A percentile compares a stretch with the other conserved stretches of the same genome.
These are phyloP conservation scores for Falco rusticolus DNA, from an alignment of 2,797 vertebrate genomes.

Conservation along the genomic window DNA sequence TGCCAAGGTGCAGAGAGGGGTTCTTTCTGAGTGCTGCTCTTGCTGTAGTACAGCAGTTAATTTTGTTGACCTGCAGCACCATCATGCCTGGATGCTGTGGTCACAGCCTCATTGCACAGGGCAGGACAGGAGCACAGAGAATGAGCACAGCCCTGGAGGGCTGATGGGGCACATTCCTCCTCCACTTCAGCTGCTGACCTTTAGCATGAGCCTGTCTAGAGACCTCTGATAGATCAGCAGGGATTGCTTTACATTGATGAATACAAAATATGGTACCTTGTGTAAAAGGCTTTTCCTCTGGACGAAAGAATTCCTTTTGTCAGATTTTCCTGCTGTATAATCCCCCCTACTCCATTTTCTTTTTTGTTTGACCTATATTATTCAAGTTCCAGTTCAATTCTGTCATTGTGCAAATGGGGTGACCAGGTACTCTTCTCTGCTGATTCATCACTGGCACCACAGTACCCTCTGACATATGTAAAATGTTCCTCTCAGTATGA, in stretches of 20 bases:
- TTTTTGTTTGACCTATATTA: slow-evolving; percentile 1
- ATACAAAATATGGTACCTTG: background rate
- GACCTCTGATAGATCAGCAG: background rate
- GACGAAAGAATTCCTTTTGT: background rate
- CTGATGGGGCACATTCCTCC: background rate
- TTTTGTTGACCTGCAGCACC: background rate
- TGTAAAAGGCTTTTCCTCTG: background rate
- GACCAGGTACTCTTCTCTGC: background rate
- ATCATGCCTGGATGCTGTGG: background rate
- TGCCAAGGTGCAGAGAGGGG: background rate
- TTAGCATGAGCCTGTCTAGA: background rate
- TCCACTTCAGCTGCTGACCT: background rate
- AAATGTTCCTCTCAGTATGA: background rate
- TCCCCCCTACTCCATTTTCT: background rate
- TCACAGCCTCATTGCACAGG: accelerated
- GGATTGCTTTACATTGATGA: background rate
- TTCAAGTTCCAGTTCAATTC: background rate
- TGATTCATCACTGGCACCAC: background rate
- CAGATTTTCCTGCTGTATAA: background rate
- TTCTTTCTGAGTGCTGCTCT: background rate
- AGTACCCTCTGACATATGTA: background rate
- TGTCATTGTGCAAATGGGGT: background rate
- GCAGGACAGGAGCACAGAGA: background rate
- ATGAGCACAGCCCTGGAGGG: accelerated
- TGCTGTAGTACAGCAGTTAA: background rate